phyloP scores from a whole-genome alignment of 1,140 invertebrate species.

The Drepana arcuata region DNA sequence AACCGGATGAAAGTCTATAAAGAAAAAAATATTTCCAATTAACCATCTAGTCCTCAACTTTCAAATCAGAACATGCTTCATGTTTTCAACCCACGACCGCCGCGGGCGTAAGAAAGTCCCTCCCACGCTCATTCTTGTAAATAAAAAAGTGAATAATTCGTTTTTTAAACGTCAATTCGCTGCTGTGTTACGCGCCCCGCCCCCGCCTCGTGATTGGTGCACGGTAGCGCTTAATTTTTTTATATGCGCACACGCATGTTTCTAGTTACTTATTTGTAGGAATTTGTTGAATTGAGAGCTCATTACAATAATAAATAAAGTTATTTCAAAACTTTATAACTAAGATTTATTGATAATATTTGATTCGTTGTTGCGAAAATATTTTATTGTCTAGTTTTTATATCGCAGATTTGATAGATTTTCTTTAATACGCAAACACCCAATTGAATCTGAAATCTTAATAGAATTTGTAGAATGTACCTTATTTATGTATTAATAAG shows the following conservation, averaged over 20 bases:
- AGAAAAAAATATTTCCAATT: slow-evolving; percentile 1
- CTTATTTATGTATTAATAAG: too few relatives aligned
- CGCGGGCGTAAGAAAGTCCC: slow-evolving; percentile 59
- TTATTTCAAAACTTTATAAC: slow-evolving; percentile 12
- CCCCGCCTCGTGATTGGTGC: slow-evolving; percentile 44
- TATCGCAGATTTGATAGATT: background rate
- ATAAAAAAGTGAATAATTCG: slow-evolving; percentile 44
- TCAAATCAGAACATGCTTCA: background rate
- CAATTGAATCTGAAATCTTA: too few relatives aligned
- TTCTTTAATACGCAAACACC: background rate
- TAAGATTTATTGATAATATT: background rate
- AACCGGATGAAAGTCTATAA: too few relatives aligned
- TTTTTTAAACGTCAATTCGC: slow-evolving; percentile 46
- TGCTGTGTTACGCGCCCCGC: slow-evolving; percentile 57
- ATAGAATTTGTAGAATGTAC: too few relatives aligned
- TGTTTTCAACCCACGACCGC: slow-evolving; percentile 45
- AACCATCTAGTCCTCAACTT: background rate
- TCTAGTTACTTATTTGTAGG: too few relatives aligned
- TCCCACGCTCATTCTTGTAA: slow-evolving; percentile 38
- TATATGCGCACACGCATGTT: slow-evolving; percentile 9
- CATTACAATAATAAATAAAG: too few relatives aligned
- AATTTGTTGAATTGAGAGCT: too few relatives aligned
- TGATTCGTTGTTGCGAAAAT: background rate
- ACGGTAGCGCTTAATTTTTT: slow-evolving; percentile 44
- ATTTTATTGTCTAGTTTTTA: background rate